Evolutionary conservation across 2,888 invertebrate species (phyloP).

Genomic region (Lasius platythorax): DNA sequence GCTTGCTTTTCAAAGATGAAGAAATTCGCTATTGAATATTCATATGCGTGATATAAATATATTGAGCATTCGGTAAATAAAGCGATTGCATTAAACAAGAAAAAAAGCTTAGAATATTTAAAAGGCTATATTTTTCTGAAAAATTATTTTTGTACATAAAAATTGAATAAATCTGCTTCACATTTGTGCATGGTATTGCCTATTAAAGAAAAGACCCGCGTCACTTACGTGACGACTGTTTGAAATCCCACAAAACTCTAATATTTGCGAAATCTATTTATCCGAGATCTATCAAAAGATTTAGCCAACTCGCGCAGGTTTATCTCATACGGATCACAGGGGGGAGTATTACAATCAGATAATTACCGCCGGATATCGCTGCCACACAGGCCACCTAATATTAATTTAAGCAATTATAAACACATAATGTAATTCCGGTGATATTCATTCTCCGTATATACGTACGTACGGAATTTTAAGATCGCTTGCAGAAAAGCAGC

Average conservation of each 20-base stretch:
- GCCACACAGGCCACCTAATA: constrained; percentile 34
- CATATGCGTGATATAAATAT: not conserved
- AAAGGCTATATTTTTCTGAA: not conserved
- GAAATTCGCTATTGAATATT: not conserved
- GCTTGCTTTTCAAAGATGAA: not conserved
- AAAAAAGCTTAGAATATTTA: not conserved
- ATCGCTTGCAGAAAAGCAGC: constrained; percentile 60
- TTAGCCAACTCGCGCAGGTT: constrained; percentile 3
- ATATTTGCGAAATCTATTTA: not conserved
- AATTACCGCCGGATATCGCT: constrained; percentile 52
- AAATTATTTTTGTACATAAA: not conserved
- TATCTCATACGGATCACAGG: constrained; percentile 28
- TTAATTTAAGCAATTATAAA: constrained; percentile 51
- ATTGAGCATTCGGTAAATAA: not conserved
- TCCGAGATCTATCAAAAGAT: constrained; percentile 26
- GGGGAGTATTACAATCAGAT: constrained; percentile 6
- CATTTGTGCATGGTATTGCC: not conserved
- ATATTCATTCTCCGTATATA: constrained; percentile 32
- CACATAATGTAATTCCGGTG: constrained; percentile 41
- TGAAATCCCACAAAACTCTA: not conserved
- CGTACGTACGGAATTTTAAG: constrained; percentile 19
- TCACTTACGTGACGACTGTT: not conserved
- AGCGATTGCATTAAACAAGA: not conserved
- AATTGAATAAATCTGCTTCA: not conserved
- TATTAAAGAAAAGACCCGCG: not conserved